Evolutionary conservation across 2,113 vertebrate genomes (phyloP).

Genomic region (Mustela nigripes): DNA sequence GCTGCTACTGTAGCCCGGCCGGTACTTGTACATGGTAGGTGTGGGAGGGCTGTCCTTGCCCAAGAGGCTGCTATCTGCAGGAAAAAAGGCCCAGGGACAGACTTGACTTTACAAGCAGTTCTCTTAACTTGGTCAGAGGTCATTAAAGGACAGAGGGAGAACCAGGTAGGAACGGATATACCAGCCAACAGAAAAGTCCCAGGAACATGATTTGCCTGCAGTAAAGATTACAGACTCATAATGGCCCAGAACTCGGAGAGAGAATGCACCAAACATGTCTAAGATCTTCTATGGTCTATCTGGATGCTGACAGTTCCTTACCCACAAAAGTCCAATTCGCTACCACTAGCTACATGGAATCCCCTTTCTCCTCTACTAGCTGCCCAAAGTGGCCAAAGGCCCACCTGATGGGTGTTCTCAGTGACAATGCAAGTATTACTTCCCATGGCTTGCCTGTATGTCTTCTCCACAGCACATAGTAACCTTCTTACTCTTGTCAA

Average conservation of each 20-base stretch:
- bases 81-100: background rate
- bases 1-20: conserved; percentile 94
- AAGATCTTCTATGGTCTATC: background rate
- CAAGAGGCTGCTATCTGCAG: conserved; percentile 94
- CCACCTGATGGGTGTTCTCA: background rate
- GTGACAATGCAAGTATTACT: background rate
- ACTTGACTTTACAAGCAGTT: background rate
- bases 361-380: background rate
- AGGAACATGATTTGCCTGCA: background rate
- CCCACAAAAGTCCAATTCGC: background rate
- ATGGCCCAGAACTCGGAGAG: background rate
- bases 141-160: background rate
- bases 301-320: background rate
- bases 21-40: conserved; percentile 97
- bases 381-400: background rate
- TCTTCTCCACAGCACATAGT: background rate
- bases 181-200: background rate
- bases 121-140: background rate
- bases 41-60: conserved; percentile 93
- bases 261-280: background rate
- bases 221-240: background rate
- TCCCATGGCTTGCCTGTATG: background rate
- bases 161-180: background rate
- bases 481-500: background rate
- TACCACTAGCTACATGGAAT: background rate